Base-by-base conservation (phyloP, 2,888 invertebrate species). In the Leptopilina myrica region DNA sequence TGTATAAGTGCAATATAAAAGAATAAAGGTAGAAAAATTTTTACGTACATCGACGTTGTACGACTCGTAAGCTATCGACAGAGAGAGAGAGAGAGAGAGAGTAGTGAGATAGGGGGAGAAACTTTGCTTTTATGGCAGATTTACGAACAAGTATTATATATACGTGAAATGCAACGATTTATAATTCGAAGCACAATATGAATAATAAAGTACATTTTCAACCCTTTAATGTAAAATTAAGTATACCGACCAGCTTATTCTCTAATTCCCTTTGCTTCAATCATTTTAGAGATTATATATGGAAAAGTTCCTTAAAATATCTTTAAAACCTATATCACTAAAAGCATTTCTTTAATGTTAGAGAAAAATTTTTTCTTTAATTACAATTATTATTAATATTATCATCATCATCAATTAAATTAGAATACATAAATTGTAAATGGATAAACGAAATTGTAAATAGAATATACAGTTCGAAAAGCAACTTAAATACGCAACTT, bases 91-190 rank as follows among this genome's bases (percentile, higher is more conserved):
- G 33, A 33, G 33, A 33, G 3, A 33, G 33, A 20, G 33, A 33
- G 33, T 3, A 5, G 33, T 3, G 33, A 33, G 33, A 43, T 43
- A 43, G 43, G 8, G 43, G 43, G 69, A 53, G 53, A 69, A 69
- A 69, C 69, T 69, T 69, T 69, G 69, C 69, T 53, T 69, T 69
- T 53, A 69, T 69, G 53, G 53, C 53, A 53, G 53, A 69, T 69
- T 69, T 69, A 66, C 43, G 8, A 66, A 66, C 66, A 66, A 40
- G 43, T 9, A 11, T 11, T 49, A 20, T 49, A 20, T 49, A 49
- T 66, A 66, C 9, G n/a, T 14, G 40, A 46, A 67, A 49, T 69
- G 4, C 15, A 26, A 20, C 49, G 15, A 26, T 69, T 53, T 49
- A 69, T 53, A 53, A 69, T 69, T 69, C 53, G 26, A 20, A 7